Base-by-base conservation (phyloP, 2,888 invertebrate genomes). In the Athetis lepigone region DNA sequence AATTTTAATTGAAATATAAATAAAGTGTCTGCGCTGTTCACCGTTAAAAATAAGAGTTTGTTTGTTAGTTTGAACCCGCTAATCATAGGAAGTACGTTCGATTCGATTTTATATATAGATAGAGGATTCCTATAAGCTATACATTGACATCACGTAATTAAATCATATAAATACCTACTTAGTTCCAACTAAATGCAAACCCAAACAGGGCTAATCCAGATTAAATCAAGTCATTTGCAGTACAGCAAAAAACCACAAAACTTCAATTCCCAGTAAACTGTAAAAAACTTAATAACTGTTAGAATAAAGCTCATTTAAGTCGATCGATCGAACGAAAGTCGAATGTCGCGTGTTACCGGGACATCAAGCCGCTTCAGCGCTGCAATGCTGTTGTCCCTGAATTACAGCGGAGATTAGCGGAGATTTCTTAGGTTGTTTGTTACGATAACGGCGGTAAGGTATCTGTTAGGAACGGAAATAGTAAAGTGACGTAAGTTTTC, bases 271-370 rank as follows among this genome's bases (percentile, higher is more conserved):
- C 11, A 25, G 11, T 43, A 23, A 29, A 42, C 4, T 27, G 25
- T 40, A 23, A 39, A 43, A 29, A 47, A 23, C 16, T 33, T 23
- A 13, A 67, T 40, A 36, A 51, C 40, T 11, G 39, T 73, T 64
- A 36, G 5, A 33, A 51, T 46, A 55, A 62, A 40, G 54, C 25
- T 59, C 59, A 45, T 62, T 72, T 51, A 21, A 61, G 60, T 33
- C 55, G 73, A 62, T 77, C 77, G 62, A 62, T 80, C 25, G 27
- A 40, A n/a, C 51, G 42, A 58, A 70, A 75, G 54, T 54, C 16
- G 50, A 50, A 51, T 50, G 43, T 78, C 55, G 78, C 78, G 78
- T 80, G 78, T 16, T 50, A 11, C 6, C 2, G 6, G 54, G 25
- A 56, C 68, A 75, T 78, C 75, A 74, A 61, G 45, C 54, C 18